Evolutionary conservation across 2,113 vertebrate species (phyloP).

Genomic region (Chauna torquata): DNA sequence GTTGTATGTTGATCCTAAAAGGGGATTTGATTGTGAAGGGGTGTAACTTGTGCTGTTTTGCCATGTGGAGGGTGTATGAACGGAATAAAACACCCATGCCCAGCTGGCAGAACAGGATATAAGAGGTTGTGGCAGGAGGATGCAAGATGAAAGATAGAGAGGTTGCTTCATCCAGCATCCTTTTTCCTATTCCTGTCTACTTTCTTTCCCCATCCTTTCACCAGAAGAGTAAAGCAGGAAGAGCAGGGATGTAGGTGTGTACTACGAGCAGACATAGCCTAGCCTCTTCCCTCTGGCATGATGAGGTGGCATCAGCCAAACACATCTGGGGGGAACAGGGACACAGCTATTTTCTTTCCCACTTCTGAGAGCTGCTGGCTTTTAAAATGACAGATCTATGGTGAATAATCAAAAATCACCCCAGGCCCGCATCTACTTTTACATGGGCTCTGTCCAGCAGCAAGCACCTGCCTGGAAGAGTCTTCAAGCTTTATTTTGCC

Average conservation of each 20-base stretch:
- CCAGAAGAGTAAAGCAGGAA: neutral
- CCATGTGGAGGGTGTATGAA: neutral
- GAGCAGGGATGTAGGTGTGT: neutral
- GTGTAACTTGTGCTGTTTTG: neutral
- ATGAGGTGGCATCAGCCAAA: neutral
- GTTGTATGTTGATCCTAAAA: neutral
- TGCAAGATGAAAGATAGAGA: neutral
- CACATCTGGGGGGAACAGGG: accelerated
- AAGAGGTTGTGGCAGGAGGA: neutral
- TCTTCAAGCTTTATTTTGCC: neutral
- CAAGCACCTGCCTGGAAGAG: neutral
- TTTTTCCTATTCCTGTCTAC: neutral
- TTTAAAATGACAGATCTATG: neutral
- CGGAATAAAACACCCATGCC: neutral
- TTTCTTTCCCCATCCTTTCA: constrained; percentile 46
- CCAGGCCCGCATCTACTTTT: neutral
- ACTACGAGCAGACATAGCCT: neutral
- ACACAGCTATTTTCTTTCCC: neutral
- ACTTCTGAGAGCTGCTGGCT: accelerated
- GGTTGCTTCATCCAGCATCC: constrained; percentile 5
- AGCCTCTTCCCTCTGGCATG: neutral
- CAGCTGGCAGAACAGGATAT: constrained; percentile 37
- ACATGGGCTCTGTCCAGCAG: neutral
- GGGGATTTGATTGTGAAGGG: neutral
- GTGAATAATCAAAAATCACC: neutral